These are phyloP conservation scores for Sebastes hubbsi DNA, from an alignment of 2,797 vertebrate genomes.

Conservation along the genomic window DNA sequence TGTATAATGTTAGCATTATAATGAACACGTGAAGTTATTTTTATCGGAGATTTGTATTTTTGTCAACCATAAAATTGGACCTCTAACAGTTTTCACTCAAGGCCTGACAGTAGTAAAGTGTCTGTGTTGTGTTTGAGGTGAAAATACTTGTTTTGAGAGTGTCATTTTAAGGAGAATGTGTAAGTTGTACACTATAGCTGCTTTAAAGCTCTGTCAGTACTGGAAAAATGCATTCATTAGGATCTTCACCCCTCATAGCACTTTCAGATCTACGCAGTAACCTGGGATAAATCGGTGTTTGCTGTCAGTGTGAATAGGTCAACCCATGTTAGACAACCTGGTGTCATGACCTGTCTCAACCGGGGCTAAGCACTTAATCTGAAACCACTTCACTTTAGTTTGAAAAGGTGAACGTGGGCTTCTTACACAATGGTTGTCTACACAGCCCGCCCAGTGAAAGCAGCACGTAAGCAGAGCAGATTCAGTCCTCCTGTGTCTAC, in stretches of 20 bases:
- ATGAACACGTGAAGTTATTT: neutral
- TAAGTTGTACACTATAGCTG: neutral
- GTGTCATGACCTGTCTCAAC: neutral
- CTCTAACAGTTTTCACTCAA: neutral
- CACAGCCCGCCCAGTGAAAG: neutral
- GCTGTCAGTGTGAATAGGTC: neutral
- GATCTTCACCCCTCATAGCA: neutral
- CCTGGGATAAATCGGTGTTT: neutral
- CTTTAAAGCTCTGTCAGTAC: neutral
- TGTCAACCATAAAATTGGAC: neutral
- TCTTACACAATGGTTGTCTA: neutral
- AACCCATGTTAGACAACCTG: neutral
- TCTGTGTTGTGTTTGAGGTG: neutral
- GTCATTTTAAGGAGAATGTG: neutral
- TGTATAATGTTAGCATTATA: neutral
- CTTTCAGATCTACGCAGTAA: neutral
- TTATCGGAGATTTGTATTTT: neutral
- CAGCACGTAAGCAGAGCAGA: neutral
- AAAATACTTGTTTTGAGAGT: neutral
- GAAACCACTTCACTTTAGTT: neutral
- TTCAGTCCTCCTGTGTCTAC: neutral
- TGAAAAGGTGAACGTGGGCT: neutral
- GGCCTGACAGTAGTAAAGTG: fast-evolving
- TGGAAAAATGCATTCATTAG: neutral
- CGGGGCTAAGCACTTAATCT: neutral